Evolutionary conservation across 2,113 vertebrate genomes (phyloP).

Genomic region (Megaleporinus macrocephalus): DNA sequence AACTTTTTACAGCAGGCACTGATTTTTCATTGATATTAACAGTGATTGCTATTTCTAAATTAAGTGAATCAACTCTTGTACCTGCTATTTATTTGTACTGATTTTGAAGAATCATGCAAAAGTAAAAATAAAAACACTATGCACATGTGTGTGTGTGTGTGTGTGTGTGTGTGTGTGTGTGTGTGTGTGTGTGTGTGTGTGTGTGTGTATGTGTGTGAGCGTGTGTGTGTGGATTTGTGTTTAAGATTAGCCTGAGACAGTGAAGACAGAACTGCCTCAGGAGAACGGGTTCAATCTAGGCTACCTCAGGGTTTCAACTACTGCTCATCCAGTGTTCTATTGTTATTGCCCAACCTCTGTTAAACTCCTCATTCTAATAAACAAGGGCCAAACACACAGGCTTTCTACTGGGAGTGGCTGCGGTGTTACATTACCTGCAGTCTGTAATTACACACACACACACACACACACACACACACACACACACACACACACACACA

Average conservation of each 20-base stretch:
- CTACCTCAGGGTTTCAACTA: slow-evolving; percentile 58
- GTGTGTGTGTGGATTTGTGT: not conserved
- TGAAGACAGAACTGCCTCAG: not conserved
- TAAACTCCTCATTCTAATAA: slow-evolving; percentile 69
- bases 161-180: too few relatives aligned
- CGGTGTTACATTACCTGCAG: slow-evolving; percentile 72
- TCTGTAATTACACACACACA: slow-evolving; percentile 72
- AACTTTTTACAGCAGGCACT: too few relatives aligned
- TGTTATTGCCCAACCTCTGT: slow-evolving; percentile 47
- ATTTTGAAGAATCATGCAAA: too few relatives aligned
- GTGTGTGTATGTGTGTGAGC: too few relatives aligned
- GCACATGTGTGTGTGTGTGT: too few relatives aligned
- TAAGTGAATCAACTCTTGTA: too few relatives aligned
- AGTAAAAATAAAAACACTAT: too few relatives aligned
- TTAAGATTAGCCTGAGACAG: not conserved
- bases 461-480: slow-evolving; percentile 38
- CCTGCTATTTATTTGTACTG: too few relatives aligned
- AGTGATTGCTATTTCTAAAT: too few relatives aligned
- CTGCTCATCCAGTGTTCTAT: slow-evolving; percentile 55
- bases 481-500: slow-evolving; percentile 44
- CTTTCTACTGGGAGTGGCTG: slow-evolving; percentile 67
- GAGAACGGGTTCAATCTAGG: not conserved
- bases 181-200: too few relatives aligned
- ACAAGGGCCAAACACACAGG: slow-evolving; percentile 56
- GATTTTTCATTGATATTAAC: too few relatives aligned